phyloP scores from a whole-genome alignment of 1,140 invertebrate genomes.

The Drosophila micromelanica region DNA sequence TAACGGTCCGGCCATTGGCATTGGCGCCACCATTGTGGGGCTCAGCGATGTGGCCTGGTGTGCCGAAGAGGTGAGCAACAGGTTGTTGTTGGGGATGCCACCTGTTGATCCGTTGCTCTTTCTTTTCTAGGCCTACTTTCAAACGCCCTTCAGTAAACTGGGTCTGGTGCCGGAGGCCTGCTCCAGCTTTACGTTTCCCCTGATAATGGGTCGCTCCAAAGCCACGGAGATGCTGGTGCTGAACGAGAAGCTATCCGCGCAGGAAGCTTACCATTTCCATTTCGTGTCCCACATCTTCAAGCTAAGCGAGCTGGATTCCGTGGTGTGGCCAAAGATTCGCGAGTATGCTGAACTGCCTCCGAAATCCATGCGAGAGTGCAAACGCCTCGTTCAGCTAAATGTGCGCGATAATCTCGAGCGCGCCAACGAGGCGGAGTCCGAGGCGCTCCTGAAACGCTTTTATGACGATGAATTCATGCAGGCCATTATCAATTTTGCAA shows the following conservation, averaged over 20 bases:
- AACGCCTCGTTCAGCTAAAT: constrained; percentile 50
- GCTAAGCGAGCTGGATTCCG: constrained; percentile 43
- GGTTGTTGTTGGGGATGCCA: not conserved
- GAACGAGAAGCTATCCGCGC: constrained; percentile 91
- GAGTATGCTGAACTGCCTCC: constrained; percentile 62
- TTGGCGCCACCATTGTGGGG: constrained; percentile 92
- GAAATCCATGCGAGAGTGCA: constrained; percentile 58
- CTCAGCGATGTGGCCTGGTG: constrained; percentile 96
- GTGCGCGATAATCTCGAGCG: constrained; percentile 43
- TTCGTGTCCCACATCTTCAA: constrained; percentile 85
- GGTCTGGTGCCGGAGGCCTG: constrained; percentile 94
- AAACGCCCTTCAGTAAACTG: constrained; percentile 93
- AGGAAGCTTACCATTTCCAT: constrained; percentile 90
- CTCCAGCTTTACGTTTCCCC: constrained; percentile 93
- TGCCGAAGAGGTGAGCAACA: constrained; percentile 87
- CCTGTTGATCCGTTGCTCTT: not conserved
- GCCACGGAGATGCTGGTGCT: constrained; percentile 93
- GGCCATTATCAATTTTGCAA: constrained; percentile 62
- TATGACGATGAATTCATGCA: constrained; percentile 58
- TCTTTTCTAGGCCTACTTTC: constrained; percentile 90
- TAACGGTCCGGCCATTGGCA: constrained; percentile 97
- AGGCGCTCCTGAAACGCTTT: constrained; percentile 48
- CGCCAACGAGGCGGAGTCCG: constrained; percentile 55
- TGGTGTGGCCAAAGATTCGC: constrained; percentile 68
- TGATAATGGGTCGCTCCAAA: constrained; percentile 90